Evolutionary conservation across 2,797 vertebrate genomes (phyloP).

Genomic region (Apogon hyalosoma): DNA sequence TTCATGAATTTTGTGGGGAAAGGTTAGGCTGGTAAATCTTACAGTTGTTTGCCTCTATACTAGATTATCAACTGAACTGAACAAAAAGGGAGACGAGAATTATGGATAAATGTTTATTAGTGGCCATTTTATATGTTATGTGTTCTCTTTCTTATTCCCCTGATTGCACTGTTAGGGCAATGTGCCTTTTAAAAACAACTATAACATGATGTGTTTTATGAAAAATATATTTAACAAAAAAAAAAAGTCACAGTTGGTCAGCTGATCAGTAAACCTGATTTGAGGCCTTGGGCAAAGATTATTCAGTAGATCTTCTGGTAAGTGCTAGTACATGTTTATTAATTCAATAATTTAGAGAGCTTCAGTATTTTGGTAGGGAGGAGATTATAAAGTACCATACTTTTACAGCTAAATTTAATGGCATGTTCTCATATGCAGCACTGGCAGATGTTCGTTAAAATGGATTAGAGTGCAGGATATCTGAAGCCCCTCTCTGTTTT

Average conservation of each 20-base stretch:
- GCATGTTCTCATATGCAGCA: conserved; percentile 65
- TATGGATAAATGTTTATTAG: conserved; percentile 18
- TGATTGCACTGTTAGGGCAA: conserved; percentile 25
- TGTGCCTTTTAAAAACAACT: conserved; percentile 16
- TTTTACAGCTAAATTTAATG: conserved; percentile 74
- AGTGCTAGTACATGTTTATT: conserved; percentile 33
- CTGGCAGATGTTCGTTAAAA: conserved; percentile 83
- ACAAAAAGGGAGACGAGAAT: conserved; percentile 7
- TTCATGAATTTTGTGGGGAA: conserved; percentile 70
- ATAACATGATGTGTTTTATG: conserved; percentile 3
- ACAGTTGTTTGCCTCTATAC: conserved; percentile 42
- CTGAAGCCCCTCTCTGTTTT: conserved; percentile 82
- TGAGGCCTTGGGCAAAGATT: conserved; percentile 29
- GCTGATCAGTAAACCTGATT: conserved; percentile 40
- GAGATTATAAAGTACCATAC: conserved; percentile 51
- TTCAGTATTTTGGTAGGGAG: conserved; percentile 42
- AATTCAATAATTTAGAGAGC: conserved; percentile 34
- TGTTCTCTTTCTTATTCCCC: conserved; percentile 8
- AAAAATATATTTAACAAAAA: too few species aligned
- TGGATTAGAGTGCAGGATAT: conserved; percentile 81
- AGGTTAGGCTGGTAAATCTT: conserved; percentile 69
- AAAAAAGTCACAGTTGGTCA: conserved; percentile 12
- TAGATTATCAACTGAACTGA: conserved; percentile 55
- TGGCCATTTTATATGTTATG: not conserved
- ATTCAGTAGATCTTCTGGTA: conserved; percentile 38